Percentiles rank a stretch among this genome's conserved stretches.
Conservation (phyloP, 1,140 invertebrate species). For the Drosophila paulistorum region DNA sequence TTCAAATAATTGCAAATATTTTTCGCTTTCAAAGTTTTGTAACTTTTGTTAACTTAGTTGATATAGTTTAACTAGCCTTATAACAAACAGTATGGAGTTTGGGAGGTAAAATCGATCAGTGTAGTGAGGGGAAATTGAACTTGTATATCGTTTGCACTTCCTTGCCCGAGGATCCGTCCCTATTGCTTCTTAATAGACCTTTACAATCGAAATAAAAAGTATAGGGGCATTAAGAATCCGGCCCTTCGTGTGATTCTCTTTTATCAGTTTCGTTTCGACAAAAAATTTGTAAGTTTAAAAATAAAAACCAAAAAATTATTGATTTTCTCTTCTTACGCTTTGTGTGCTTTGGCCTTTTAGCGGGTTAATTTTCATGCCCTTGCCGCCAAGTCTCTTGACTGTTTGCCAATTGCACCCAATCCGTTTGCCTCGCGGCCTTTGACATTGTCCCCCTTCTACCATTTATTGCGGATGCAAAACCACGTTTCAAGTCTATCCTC, state of each 20-base stretch:
- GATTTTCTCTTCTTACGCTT: conserved; percentile 30
- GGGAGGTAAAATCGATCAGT: too few relatives aligned
- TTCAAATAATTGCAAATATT: too few relatives aligned
- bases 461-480: conserved; percentile 54
- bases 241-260: not conserved
- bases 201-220: not conserved
- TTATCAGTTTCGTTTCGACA: not conserved
- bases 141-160: too few relatives aligned
- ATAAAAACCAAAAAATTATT: conserved; percentile 42
- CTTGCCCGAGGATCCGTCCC: too few relatives aligned
- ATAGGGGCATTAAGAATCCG: not conserved
- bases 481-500: conserved; percentile 39
- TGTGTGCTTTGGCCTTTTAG: conserved; percentile 44
- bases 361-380: conserved; percentile 52
- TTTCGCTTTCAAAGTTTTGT: too few relatives aligned
- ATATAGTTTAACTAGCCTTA: too few relatives aligned
- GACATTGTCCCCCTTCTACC: not conserved
- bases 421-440: not conserved
- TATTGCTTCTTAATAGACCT: too few relatives aligned
- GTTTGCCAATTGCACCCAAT: conserved; percentile 27
- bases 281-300: conserved; percentile 37
- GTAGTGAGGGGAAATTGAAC: too few relatives aligned
- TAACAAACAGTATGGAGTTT: too few relatives aligned
- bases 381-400: conserved; percentile 23
- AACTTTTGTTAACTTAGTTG: too few relatives aligned